Evolutionary conservation across 2,888 invertebrate genomes (phyloP), one percentile per base, ranked within the genome.

Genomic region (Horisme vitalbata): DNA sequence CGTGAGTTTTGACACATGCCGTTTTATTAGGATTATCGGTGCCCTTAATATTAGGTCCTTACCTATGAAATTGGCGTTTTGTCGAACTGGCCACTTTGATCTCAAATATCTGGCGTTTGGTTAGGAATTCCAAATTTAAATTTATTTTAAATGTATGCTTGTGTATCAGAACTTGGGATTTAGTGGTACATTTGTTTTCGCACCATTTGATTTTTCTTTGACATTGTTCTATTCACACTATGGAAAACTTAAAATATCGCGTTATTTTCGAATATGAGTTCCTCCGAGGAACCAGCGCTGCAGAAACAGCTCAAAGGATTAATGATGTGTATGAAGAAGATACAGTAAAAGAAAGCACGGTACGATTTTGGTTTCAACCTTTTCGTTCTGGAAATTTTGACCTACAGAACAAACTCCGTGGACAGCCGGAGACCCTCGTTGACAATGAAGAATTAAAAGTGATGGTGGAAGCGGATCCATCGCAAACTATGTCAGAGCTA

Each of bases 371-470:
- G 45, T 43, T 55, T 34, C 35, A 44, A 46, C 41, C 37, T 51
- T 48, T 46, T 31, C 32, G 43, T 59, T 55, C 36, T 52, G 34
- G 35, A 52, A 58, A 59, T 52, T 49, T 41, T 32, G n/a, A n/a
- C n/a, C n/a, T n/a, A n/a, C n/a, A n/a, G n/a, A n/a, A n/a, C n/a
- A n/a, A n/a, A n/a, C n/a, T n/a, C n/a, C n/a, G n/a, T n/a, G n/a
- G n/a, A n/a, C n/a, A n/a, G n/a, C n/a, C n/a, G n/a, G n/a, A n/a
- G n/a, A n/a, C n/a, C n/a, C n/a, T n/a, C n/a, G n/a, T n/a, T n/a
- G n/a, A n/a, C n/a, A n/a, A n/a, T n/a, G n/a, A n/a, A n/a, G n/a
- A n/a, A n/a, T n/a, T n/a, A n/a, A n/a, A n/a, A n/a, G n/a, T n/a
- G n/a, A n/a, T n/a, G n/a, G n/a, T n/a, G n/a, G n/a, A n/a, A n/a